Base-by-base conservation (phyloP, 1,140 invertebrate genomes). In the Drosophila burlai region DNA sequence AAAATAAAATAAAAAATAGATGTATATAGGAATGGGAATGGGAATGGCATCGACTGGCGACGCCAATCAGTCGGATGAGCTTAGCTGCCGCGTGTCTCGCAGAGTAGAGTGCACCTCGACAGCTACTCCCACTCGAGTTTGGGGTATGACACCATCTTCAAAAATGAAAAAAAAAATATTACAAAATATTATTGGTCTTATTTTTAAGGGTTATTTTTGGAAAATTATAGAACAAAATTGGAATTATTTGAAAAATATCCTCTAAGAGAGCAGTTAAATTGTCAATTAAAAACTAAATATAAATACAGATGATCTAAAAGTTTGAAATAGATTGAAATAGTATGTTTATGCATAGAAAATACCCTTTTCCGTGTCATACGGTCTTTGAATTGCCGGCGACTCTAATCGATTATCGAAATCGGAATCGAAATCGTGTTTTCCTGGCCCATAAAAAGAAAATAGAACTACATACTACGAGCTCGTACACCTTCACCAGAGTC, bases 1-100 rank as follows among this genome's bases (percentile, higher is more conserved):
- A 21, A 55, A 38, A 16, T 21, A 21, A 2, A 8, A 29, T 42
- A 38, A 38, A 47, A 38, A 31, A 24, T 16, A 65, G 9, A 50
- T 49, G 24, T 34, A 31, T 60, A 38, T 40, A 21, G n/a, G 43
- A 26, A 46, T 18, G 10, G 45, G 60, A 52, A 50, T 46, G 29
- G 31, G 29, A 65, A 45, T 34, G 63, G 47, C 52, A 54, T 54
- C 52, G 67, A 54, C 61, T 34, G 46, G 43, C 63, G 49, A 54
- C 74, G 74, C 63, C 75, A 77, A 77, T 77, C 75, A 77, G 75
- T 77, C 64, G 75, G 74, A 77, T 77, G 75, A 77, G 75, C 75
- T 77, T 77, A 77, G 64, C 57, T 21, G 50, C 42, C 74, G 55
- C 74, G 75, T 77, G 74, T 78, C 40, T 67, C 62, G n/a, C 54